Base-by-base conservation (phyloP, 23 tunicate species). In the Corella eumyota region DNA sequence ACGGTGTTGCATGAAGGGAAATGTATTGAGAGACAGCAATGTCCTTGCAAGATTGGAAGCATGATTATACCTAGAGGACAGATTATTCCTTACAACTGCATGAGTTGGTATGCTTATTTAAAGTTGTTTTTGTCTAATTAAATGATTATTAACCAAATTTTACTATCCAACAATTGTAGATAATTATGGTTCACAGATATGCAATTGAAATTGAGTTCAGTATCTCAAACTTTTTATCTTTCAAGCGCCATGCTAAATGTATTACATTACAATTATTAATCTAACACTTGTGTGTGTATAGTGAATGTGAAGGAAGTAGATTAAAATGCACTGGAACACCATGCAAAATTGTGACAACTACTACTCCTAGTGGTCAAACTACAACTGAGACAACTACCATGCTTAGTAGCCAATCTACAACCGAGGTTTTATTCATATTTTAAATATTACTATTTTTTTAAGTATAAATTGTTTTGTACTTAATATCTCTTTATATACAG, bases 41-140 rank as follows among this genome's bases (percentile, higher is more conserved):
- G 96, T 56, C 96, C 96, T 0, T 88, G 96, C 70, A 62, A 54
- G 9, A 64, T 88, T 17, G 96, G 81, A 15, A 45, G 73, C 52
- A 59, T 62, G 1, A 49, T 63, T 26, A 60, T 88, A 26, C 77
- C 78, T 0, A 32, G 27, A 1, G 88, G 81, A 22, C 20, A 62
- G 4, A 46, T 56, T 31, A 6, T 78, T 34, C 25, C 53, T 32
- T 67, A 56, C 56, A 67, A 67, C 67, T 88, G 96, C 68, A 72
- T 72, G 81, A 72, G 62, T 3, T 88, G 96, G 96, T 88, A 51
- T 61, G 81, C 15, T 50, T 30, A 1, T 37, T 29, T 19, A 9
- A 40, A 9, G 15, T 40, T 9, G 48, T 11, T 40, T 40, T 40
- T 11, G 11, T n/a, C n/a, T n/a, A n/a, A n/a, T n/a, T n/a, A n/a